These are phyloP conservation scores for Hyppa rectilinea DNA, from an alignment of 2,888 invertebrate species.

Conservation along the genomic window DNA sequence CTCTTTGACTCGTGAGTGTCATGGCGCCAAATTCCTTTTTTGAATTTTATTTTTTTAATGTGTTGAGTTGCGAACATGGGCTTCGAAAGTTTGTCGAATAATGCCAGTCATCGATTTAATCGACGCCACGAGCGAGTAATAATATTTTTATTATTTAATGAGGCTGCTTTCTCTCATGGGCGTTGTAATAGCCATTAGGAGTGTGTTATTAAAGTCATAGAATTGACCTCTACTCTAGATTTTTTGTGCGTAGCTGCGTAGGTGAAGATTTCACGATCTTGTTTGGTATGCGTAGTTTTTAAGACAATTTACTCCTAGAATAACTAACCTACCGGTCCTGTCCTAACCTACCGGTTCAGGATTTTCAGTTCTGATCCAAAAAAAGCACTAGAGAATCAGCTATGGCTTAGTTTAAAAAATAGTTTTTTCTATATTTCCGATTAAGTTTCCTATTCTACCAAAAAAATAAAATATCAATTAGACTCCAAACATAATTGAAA, in stretches of 20 bases:
- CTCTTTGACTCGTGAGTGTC: constrained; percentile 77
- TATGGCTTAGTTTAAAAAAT: no score
- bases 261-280: constrained; percentile 32
- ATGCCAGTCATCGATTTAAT: constrained; percentile 67
- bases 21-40: constrained; percentile 82
- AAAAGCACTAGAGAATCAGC: background rate
- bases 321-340: no score
- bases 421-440: background rate
- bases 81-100: constrained; percentile 71
- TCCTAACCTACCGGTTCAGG: background rate
- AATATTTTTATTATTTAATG: constrained; percentile 65
- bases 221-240: constrained; percentile 55
- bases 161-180: constrained; percentile 65
- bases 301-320: background rate
- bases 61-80: constrained; percentile 84
- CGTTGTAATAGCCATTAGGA: constrained; percentile 64
- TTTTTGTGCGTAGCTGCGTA: constrained; percentile 53
- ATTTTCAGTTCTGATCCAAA: background rate
- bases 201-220: constrained; percentile 60
- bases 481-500: background rate
- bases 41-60: constrained; percentile 70
- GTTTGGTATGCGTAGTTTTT: background rate
- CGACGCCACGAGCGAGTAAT: constrained; percentile 65
- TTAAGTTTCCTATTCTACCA: background rate
- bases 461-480: background rate